Evolutionary conservation across 2,113 vertebrate genomes (phyloP), one percentile per base, ranked within the genome.

Genomic region (Poeciliopsis turrubarensis): DNA sequence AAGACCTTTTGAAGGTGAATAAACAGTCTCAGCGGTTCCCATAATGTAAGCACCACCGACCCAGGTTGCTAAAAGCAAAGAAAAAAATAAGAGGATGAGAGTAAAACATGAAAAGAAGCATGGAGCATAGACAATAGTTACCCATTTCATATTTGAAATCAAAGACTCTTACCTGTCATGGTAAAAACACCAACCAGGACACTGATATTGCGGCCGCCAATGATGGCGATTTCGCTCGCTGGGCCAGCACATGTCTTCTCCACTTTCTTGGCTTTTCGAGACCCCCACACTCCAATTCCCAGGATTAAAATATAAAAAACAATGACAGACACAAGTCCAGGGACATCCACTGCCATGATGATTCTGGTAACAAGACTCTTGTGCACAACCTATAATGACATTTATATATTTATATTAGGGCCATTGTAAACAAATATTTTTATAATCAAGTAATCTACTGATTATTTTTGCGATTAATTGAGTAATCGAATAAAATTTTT

Each of bases 1-100:
- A 0, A 96, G 73, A 73, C 95, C 94, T 89, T 89, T 92, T 25
- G 87, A 78, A 19, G 94, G 95, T 70, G 92, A 84, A 75, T 95
- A 95, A 77, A 95, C 85, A 0, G 92, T 92, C 89, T 96, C 95
- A 80, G 95, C 94, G 14, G 89, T 95, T 44, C 94, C 94, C 57
- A 95, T 86, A 32, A 96, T 94, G 66, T 94, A 96, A 11, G 91
- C 94, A 83, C 94, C 95, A 85, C 95, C 95, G 61, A 96, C 94
- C 94, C 95, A 95, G 3, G 94, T 95, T 6, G 95, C 95, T 96
- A 64, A 62, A 78, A 74, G 27, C 17, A 67, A 68, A 74, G 25
- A 66, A 39, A 69, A 39, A 67, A 67, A 68, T 25, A 13, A 41
- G 13, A 12, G 71, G 75, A 34, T 9, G 31, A 32, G 31, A 32